phyloP scores from a whole-genome alignment of 2,888 invertebrate species.

The Syrista parreyssii region DNA sequence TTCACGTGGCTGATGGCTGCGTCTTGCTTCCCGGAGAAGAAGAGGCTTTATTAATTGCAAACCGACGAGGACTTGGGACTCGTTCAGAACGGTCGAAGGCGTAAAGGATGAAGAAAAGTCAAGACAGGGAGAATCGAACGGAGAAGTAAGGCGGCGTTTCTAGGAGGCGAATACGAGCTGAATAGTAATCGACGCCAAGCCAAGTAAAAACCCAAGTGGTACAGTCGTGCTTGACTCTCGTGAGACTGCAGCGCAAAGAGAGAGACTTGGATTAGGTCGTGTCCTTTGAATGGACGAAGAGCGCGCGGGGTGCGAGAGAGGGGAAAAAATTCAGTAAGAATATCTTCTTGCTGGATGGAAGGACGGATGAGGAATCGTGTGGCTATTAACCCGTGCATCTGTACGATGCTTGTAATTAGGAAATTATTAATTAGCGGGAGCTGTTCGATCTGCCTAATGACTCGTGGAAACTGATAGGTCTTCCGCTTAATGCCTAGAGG shows the following conservation, averaged over 20 bases:
- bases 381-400: not conserved
- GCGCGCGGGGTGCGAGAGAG: not conserved
- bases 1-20: not conserved
- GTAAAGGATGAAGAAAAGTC: not conserved
- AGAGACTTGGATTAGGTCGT: not conserved
- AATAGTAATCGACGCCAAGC: not conserved
- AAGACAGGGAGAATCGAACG: not conserved
- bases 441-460: not conserved
- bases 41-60: constrained; percentile 18
- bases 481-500: not conserved
- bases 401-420: not conserved
- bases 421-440: not conserved
- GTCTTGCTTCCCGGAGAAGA: constrained; percentile 7
- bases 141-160: not conserved
- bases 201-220: not conserved
- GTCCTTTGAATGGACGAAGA: not conserved
- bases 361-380: not conserved
- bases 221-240: not conserved
- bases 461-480: not conserved
- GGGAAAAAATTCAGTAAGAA: not conserved
- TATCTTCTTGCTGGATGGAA: not conserved
- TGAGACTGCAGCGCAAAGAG: not conserved
- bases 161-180: not conserved
- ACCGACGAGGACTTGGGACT: constrained; percentile 2
- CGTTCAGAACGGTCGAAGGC: not conserved